Percentiles rank a stretch among this genome's conserved stretches.
phyloP scores from a whole-genome alignment of 2,113 vertebrate genomes.

The Cercopithecus mona region DNA sequence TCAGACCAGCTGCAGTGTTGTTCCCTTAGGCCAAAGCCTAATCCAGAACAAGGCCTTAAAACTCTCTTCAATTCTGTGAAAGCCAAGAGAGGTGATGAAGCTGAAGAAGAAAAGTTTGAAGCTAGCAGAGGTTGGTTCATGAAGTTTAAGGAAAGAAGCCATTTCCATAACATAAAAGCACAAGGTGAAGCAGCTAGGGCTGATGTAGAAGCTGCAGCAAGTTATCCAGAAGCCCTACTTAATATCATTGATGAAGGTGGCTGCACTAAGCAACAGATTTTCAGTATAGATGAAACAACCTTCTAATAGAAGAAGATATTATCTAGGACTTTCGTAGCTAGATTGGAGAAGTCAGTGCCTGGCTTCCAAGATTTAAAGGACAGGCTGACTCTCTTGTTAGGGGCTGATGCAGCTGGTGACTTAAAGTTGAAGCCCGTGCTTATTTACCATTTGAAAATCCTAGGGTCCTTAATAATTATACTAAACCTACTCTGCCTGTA shows the following conservation, averaged over 20 bases:
- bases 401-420: not conserved
- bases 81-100: not conserved
- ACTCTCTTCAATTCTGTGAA: not conserved
- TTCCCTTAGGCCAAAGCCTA: not conserved
- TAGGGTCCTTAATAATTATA: no score
- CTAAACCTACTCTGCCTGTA: not conserved
- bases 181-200: not conserved
- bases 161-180: not conserved
- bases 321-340: not conserved
- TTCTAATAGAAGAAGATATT: not conserved
- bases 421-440: no score
- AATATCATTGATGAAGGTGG: not conserved
- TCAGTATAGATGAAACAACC: not conserved
- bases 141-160: not conserved
- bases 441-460: no score
- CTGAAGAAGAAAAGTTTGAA: not conserved
- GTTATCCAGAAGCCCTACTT: not conserved
- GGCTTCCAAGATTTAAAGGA: not conserved
- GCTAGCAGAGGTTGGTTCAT: not conserved
- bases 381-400: not conserved
- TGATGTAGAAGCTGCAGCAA: not conserved
- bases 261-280: not conserved
- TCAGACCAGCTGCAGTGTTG: not conserved
- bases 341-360: not conserved
- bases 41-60: not conserved